Evolutionary conservation across 1,140 invertebrate genomes (phyloP).

Genomic region (Neodiprion lecontei): DNA sequence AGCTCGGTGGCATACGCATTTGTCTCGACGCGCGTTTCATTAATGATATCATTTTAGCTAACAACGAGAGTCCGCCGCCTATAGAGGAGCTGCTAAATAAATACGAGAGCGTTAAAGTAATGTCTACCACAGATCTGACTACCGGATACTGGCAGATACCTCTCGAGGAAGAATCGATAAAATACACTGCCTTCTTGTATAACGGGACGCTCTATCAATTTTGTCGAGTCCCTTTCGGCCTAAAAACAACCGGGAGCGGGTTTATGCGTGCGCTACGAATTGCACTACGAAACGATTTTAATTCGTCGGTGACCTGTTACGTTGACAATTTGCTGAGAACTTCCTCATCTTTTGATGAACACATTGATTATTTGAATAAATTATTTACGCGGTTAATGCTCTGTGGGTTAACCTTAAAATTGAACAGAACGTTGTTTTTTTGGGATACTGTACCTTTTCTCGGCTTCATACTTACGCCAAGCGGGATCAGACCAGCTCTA

Average conservation of each 20-base stretch:
- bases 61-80: slow-evolving; percentile 33
- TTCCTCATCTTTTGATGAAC: background rate
- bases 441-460: slow-evolving; percentile 35
- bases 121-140: slow-evolving; percentile 39
- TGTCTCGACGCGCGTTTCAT: slow-evolving; percentile 45
- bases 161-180: slow-evolving; percentile 31
- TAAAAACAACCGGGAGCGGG: slow-evolving; percentile 45
- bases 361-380: slow-evolving; percentile 26
- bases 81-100: slow-evolving; percentile 26
- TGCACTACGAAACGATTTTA: background rate
- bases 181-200: slow-evolving; percentile 47
- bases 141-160: slow-evolving; percentile 51
- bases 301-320: background rate
- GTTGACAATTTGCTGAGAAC: background rate
- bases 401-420: slow-evolving; percentile 11
- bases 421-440: slow-evolving; percentile 23
- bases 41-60: slow-evolving; percentile 36
- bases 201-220: slow-evolving; percentile 43
- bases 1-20: slow-evolving; percentile 37
- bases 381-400: background rate
- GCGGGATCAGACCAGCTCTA: background rate
- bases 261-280: slow-evolving; percentile 34
- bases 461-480: slow-evolving; percentile 35
- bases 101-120: slow-evolving; percentile 17
- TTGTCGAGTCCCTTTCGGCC: slow-evolving; percentile 43